Conservation (phyloP, 1,140 invertebrate genomes). For the Formica selysi region DNA sequence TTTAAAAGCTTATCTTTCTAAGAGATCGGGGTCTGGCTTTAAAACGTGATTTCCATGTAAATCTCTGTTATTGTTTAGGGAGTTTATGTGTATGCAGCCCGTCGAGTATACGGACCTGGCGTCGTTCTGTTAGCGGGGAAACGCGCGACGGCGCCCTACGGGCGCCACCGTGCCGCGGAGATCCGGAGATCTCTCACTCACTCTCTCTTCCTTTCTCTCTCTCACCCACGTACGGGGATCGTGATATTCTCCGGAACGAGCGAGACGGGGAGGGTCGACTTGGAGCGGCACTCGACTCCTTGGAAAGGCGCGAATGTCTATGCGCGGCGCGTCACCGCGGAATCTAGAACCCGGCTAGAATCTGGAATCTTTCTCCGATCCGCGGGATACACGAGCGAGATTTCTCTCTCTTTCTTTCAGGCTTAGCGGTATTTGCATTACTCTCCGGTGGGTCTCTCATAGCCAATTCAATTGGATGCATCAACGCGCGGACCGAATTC, state of each 20-base stretch:
- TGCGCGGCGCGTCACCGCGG: slow-evolving; percentile 73
- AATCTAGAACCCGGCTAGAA: slow-evolving; percentile 71
- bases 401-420: background rate
- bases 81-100: background rate
- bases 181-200: slow-evolving; percentile 67
- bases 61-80: background rate
- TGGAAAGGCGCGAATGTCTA: slow-evolving; percentile 72
- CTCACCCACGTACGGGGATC: slow-evolving; percentile 44
- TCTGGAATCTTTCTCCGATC: slow-evolving; percentile 51
- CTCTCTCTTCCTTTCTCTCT: slow-evolving; percentile 56
- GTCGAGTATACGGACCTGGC: slow-evolving; percentile 66
- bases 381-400: background rate
- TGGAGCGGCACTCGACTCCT: slow-evolving; percentile 12
- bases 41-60: too few species aligned
- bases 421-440: background rate
- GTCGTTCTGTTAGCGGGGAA: slow-evolving; percentile 80
- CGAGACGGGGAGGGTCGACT: slow-evolving; percentile 54
- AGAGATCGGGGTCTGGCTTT: background rate
- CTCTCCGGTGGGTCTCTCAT: background rate
- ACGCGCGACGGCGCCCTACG: slow-evolving; percentile 83
- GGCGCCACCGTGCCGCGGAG: slow-evolving; percentile 84
- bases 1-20: background rate
- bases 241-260: slow-evolving; percentile 35
- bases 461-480: background rate
- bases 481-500: background rate